Evolutionary conservation across 2,888 invertebrate genomes (phyloP), one percentile per base, ranked within the genome.

Genomic region (Trichogramma evanescens): DNA sequence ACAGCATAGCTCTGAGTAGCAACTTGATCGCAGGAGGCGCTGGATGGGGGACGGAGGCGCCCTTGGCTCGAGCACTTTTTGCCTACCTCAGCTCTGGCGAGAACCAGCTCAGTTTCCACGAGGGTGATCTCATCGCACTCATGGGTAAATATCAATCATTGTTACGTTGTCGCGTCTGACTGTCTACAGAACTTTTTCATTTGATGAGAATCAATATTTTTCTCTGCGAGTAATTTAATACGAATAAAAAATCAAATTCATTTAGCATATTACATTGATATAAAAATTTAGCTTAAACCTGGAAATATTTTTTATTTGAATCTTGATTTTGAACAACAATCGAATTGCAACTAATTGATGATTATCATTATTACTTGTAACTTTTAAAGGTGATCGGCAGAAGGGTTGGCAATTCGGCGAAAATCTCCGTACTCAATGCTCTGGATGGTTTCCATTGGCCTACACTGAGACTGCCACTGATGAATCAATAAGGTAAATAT

Each of bases 401-500:
- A 95, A 95, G 76, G 95, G 95, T 39, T 95, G 95, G 95, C 95
- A 95, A 79, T 95, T 94, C 72, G 95, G 95, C n/a, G 94, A 95
- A 78, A 95, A 95, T 79, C 79, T 91, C 68, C 84, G 93, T 59
- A 93, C 92, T n/a, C 92, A 93, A 75, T 87, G 89, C 74, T 89
- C 91, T 66, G 95, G 95, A 43, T 95, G 95, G 95, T 95, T 95
- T 79, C 95, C 95, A 1, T 80, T 95, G 64, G 94, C 95, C n/a
- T 95, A 95, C 73, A 94, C 95, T 42, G 94, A 94, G 79, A 82
- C 82, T n/a, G 82, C 88, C 54, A 80, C 86, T 59, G 89, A 87
- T 69, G 88, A 87, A 67, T 82, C 84, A 66, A 77, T 82, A 67
- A 82, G 83, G 87, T 86, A 76, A 79, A 82, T 69, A 26, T 26